phyloP scores from a whole-genome alignment of 2,888 invertebrate genomes.

The Deroplatys truncata region DNA sequence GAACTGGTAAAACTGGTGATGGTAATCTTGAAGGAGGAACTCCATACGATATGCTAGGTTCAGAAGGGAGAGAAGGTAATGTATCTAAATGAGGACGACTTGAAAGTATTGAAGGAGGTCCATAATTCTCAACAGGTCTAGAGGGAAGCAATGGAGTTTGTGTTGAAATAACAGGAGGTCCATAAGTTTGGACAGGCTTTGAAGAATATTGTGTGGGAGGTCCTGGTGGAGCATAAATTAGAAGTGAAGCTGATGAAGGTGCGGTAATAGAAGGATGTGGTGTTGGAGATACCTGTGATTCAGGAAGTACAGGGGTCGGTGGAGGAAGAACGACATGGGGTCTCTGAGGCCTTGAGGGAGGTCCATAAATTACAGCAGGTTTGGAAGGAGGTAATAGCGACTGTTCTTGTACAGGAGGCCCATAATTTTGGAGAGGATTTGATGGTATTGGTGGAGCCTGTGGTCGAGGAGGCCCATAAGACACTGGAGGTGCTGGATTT shows the following conservation, averaged over 20 bases:
- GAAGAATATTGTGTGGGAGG: neutral
- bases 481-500: neutral
- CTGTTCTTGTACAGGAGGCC: neutral
- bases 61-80: too few relatives aligned
- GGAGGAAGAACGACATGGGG: neutral
- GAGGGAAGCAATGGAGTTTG: too few relatives aligned
- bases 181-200: too few relatives aligned
- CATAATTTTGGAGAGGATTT: too few relatives aligned
- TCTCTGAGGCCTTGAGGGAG: neutral
- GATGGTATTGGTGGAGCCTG: neutral
- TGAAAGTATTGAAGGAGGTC: neutral
- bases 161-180: too few relatives aligned
- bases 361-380: neutral
- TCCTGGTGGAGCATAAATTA: neutral
- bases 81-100: too few relatives aligned
- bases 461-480: neutral
- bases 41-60: neutral
- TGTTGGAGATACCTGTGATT: neutral
- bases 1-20: neutral
- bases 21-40: neutral
- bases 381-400: neutral
- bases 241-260: neutral
- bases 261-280: neutral
- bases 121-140: neutral
- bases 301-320: neutral